phyloP scores from a whole-genome alignment of 2,113 vertebrate species.

The Burhinus bistriatus region DNA sequence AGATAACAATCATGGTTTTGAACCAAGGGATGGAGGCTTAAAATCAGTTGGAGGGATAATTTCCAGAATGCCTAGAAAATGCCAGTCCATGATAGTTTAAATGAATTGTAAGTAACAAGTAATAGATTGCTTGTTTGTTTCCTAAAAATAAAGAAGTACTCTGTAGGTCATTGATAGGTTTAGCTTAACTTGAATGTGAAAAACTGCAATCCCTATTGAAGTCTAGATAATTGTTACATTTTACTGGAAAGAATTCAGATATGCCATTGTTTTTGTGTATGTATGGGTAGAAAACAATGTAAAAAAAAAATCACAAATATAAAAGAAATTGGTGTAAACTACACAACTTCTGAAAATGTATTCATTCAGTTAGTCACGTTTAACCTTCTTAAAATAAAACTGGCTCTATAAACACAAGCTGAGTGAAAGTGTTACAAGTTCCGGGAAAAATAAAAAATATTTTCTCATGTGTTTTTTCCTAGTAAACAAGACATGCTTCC shows the following conservation, averaged over 20 bases:
- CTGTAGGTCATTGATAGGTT: neutral
- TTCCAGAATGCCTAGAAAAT: constrained; percentile 22
- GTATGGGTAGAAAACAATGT: neutral
- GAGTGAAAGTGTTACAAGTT: neutral
- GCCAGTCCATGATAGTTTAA: neutral
- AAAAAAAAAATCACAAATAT: neutral
- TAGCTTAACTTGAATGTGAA: neutral
- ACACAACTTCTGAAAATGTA: neutral
- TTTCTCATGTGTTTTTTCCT: neutral
- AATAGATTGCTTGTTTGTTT: neutral
- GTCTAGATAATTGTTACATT: neutral
- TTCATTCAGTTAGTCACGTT: neutral
- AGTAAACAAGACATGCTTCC: neutral
- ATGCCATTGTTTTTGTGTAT: neutral
- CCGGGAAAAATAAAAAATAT: neutral
- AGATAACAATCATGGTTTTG: constrained; percentile 30
- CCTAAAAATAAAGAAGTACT: neutral
- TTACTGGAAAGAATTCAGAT: neutral
- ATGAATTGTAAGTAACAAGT: neutral
- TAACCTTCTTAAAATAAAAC: neutral
- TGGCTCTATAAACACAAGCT: neutral
- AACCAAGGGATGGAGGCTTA: neutral
- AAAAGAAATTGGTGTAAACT: neutral
- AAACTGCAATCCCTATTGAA: neutral
- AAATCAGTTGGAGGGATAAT: neutral